Evolutionary conservation across 2,888 invertebrate genomes (phyloP), one percentile per base, ranked within the genome.

Genomic region (Cybosia mesomella): DNA sequence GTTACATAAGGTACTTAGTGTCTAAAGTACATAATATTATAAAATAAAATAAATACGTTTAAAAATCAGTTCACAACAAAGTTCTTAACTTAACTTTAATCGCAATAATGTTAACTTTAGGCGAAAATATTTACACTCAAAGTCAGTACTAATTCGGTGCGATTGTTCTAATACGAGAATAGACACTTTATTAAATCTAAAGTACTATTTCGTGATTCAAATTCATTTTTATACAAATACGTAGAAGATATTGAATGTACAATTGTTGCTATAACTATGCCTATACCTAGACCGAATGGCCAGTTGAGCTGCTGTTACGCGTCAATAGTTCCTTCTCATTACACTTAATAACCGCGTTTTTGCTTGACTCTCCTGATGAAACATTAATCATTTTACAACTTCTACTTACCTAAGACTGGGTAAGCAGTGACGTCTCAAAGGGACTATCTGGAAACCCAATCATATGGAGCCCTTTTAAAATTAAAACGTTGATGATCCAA

Each of bases 31-130:
- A 81, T 66, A 57, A 60, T 74, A 71, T 64, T 60, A 72, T 74
- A 78, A 73, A 77, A 78, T 79, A 81, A 79, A 82, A 80, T 79
- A 80, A 79, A 79, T 79, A 79, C 61, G 75, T 80, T 74, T 53
- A 83, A 85, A 83, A 85, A 83, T 86, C 87, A 87, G 86, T 87
- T 87, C 86, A 82, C 79, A 80, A 82, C 80, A 74, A 69, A 64
- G 58, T 73, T 61, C 58, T 70, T 74, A 69, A 72, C 54, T 49
- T 34, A 61, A 58, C 2, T 60, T 57, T 39, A 49, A 62, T 43
- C 49, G 49, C 49, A 34, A 54, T 32, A 34, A 3, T 62, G 24
- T 62, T 32, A 60, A 61, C 11, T 58, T 59, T 53, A 32, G 21
- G 59, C 28, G 53, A 53, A 39, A 65, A 58, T 66, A 70, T 70